Base-by-base conservation (phyloP, 2,888 invertebrate genomes). In the Heliconius aoede region DNA sequence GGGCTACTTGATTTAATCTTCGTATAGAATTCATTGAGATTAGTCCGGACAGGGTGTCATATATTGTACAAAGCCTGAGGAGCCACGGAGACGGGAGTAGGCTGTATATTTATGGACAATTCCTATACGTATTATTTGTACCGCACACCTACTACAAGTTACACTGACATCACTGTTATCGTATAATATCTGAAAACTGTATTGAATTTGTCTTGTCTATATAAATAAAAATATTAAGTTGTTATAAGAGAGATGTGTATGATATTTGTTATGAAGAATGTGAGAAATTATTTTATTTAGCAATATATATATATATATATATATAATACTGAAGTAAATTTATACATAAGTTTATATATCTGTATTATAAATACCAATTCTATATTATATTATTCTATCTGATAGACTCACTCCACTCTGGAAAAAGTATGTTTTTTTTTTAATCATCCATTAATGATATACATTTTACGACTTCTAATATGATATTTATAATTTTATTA, bases 1-100 rank as follows among this genome's bases (percentile, higher is more conserved):
- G 84, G 85, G 84, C 84, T 82, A 86, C 83, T 82, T 83, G 83
- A 84, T 83, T 80, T 86, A 87, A 86, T 85, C 86, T 86, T 88
- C 89, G 88, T 89, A 90, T 85, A 87, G 87, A 89, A 90, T 90
- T 90, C 91, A 89, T 88, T 88, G 86, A 87, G 87, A 89, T 89
- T 89, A 88, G 88, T 90, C 86, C 83, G 82, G 82, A 81, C 83
- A 80, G 82, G 82, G 84, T 90, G 89, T 89, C 89, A 90, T 89
- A 69, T 90, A 88, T 90, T 89, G 88, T 88, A 88, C 89, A 83
- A 83, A 72, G 86, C 88, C 36, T 58, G 61, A 72, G 72, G 72
- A 72, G 91, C 90, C 86, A 90, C 90, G 81, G 88, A 82, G 76
- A 87, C 87, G 92, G 91, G 89, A 92, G 92, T 78, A 84, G 87